These are phyloP conservation scores for Julus scandinavius DNA, from an alignment of 2,888 invertebrate genomes.

Conservation along the genomic window DNA sequence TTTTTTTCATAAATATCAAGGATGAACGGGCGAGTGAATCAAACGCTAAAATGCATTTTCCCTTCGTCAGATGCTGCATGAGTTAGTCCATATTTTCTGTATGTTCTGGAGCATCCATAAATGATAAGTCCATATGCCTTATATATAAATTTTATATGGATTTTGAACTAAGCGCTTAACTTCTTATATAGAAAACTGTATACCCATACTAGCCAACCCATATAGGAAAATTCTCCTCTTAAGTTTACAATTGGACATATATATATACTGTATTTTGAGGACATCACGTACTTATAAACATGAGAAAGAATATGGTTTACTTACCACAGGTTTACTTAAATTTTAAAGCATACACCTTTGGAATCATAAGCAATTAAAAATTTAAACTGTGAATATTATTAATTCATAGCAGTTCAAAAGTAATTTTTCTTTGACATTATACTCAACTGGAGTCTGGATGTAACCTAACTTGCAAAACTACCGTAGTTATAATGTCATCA, in stretches of 20 bases:
- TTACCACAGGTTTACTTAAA: too few relatives aligned
- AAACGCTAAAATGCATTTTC: slow-evolving; percentile 51
- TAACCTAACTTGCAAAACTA: not conserved
- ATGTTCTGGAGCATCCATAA: not conserved
- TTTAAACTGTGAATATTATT: too few relatives aligned
- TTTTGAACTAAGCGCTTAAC: not conserved
- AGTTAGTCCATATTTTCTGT: slow-evolving; percentile 48
- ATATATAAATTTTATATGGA: slow-evolving; percentile 18
- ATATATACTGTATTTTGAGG: not conserved
- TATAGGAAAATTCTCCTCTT: not conserved
- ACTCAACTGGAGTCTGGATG: not conserved
- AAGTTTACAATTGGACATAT: not conserved
- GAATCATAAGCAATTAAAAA: too few relatives aligned
- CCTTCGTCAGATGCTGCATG: slow-evolving; percentile 42
- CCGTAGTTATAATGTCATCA: not conserved
- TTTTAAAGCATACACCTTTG: too few relatives aligned
- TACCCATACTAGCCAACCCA: not conserved
- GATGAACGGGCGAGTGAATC: slow-evolving; percentile 47
- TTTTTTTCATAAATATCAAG: slow-evolving; percentile 31
- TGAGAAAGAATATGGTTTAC: too few relatives aligned
- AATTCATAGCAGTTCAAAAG: too few relatives aligned
- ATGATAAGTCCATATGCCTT: slow-evolving; percentile 32
- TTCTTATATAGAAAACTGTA: not conserved
- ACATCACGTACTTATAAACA: not conserved
- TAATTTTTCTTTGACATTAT: not conserved